Percentiles rank a stretch among this genome's conserved stretches.
These are phyloP conservation scores for Ictalurus punctatus DNA, from an alignment of 2,113 vertebrate genomes.

Conservation along the genomic window DNA sequence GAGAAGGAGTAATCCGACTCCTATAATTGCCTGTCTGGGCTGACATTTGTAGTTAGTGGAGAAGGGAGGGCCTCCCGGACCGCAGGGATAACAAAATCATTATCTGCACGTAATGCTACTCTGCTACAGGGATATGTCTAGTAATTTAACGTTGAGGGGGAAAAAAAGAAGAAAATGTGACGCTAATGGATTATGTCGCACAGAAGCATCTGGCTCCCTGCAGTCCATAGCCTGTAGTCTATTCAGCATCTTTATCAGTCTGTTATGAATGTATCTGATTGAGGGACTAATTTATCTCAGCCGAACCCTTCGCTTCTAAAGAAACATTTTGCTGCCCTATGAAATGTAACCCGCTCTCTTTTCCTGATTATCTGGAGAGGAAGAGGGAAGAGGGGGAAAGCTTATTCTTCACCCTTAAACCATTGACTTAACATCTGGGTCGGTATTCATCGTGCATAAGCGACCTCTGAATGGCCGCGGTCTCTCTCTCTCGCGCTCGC, in stretches of 20 bases:
- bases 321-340: slow-evolving; percentile 24
- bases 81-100: slow-evolving; percentile 58
- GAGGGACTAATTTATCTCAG: slow-evolving; percentile 43
- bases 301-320: slow-evolving; percentile 26
- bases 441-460: slow-evolving; percentile 50
- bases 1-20: slow-evolving; percentile 55
- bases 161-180: slow-evolving; percentile 42
- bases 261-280: slow-evolving; percentile 53
- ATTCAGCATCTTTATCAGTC: slow-evolving; percentile 38
- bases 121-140: slow-evolving; percentile 43
- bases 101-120: slow-evolving; percentile 51
- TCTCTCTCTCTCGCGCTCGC: slow-evolving; percentile 10
- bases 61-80: slow-evolving; percentile 49
- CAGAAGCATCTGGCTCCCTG: slow-evolving; percentile 52
- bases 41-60: slow-evolving; percentile 55
- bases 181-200: slow-evolving; percentile 50
- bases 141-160: slow-evolving; percentile 36
- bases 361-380: slow-evolving; percentile 30
- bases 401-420: slow-evolving; percentile 41
- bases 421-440: slow-evolving; percentile 59
- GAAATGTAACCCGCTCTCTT: slow-evolving; percentile 33
- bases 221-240: slow-evolving; percentile 45
- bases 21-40: slow-evolving; percentile 56
- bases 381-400: neutral
- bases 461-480: slow-evolving; percentile 48